Base-by-base conservation (phyloP, 2,113 vertebrate genomes). In the Aramus guarauna region DNA sequence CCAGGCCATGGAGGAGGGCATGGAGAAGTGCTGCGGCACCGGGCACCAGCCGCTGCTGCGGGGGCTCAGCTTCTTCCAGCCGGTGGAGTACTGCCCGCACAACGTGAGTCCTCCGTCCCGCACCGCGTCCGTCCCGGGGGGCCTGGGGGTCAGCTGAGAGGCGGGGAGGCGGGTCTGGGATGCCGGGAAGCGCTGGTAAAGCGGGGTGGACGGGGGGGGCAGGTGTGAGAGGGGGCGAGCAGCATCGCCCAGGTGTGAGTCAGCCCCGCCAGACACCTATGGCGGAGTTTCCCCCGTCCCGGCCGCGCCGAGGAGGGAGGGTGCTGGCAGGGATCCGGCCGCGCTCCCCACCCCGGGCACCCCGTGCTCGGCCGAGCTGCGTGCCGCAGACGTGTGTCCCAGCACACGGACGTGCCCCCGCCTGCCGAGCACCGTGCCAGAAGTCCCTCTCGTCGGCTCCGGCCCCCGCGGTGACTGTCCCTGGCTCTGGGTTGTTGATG, bases 11-110 rank as follows among this genome's bases (percentile, higher is more conserved):
- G 97, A 98, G 14, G 82, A 98, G 5, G 99, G 99, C 11, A 98
- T 99, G 96, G 97, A 98, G 3, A 97, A 93, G 52, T 99, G 99
- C 94, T 99, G 99, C 5, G 92, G 97, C 50, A 94, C 95, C 0
- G 36, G 68, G 12, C 37, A 50, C 34, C 98, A 98, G 59, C 94
- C 97, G 15, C 96, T 99, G 68, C 97, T 93, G 41, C 96, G 99
- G 60, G 99, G 99, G 3, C 98, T 99, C 32, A 97, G 98, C 79
- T 99, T 99, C 94, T 99, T 99, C 97, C 99, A 99, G 97, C 79
- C 96, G 0, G 97, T 97, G 76, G 98, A 98, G 85, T 99, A 98
- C 93, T 99, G 99, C 87, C 99, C 99, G 5, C 98, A 99, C 48
- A 98, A 98, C 80, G 99, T 99, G 97, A 99, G 98, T 96, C 56